phyloP scores from a whole-genome alignment of 30 jellyfish, hydroid and myxozoan genomes.

The Turritopsis rubra region DNA sequence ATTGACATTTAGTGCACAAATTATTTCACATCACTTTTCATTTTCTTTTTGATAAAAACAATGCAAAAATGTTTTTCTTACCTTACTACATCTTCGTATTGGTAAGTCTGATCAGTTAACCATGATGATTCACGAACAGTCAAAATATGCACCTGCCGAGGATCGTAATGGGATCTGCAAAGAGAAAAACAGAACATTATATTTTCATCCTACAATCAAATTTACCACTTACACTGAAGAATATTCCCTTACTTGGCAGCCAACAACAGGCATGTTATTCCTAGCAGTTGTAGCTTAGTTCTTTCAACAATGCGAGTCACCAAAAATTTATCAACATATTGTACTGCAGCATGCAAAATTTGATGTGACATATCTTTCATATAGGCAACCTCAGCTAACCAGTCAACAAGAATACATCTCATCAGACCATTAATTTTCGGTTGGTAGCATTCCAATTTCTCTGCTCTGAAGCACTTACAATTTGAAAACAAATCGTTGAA shows the following conservation, averaged over 20 bases:
- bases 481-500: constrained; percentile 13
- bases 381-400: constrained; percentile 95
- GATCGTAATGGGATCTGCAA: constrained; percentile 57
- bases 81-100: constrained; percentile 92
- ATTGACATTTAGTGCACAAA: no score
- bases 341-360: constrained; percentile 85
- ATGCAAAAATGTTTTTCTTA: no score
- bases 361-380: constrained; percentile 82
- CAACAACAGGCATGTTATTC: constrained; percentile 50
- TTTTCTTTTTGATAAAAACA: no score
- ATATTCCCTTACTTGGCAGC: constrained; percentile 44
- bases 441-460: constrained; percentile 26
- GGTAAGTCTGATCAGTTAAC: constrained; percentile 95
- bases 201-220: neutral
- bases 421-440: constrained; percentile 31
- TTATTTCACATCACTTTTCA: no score
- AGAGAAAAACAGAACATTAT: neutral
- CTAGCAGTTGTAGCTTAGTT: constrained; percentile 72
- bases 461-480: constrained; percentile 3
- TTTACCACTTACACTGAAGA: neutral
- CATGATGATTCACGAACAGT: constrained; percentile 95
- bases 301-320: constrained; percentile 62
- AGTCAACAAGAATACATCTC: constrained; percentile 81
- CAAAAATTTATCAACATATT: constrained; percentile 66
- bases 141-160: constrained; percentile 39